These are phyloP conservation scores for Spinibarbus caldwelli DNA, from an alignment of 2,797 vertebrate species.

Conservation along the genomic window DNA sequence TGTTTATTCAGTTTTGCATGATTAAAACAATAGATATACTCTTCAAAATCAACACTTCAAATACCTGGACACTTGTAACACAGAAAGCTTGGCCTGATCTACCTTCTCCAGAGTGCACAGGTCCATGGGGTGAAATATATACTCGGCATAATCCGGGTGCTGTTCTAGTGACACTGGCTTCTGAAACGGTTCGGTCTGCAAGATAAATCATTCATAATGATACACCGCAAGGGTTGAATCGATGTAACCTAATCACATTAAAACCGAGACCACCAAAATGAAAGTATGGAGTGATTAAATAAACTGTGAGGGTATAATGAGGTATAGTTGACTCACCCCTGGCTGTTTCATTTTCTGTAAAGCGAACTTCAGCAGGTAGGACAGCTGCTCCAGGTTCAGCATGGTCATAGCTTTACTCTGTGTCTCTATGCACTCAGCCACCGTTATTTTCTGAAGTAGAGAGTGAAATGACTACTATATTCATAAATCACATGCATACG, in stretches of 20 bases:
- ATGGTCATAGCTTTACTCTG: conserved; percentile 99
- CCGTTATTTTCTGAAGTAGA: conserved; percentile 93
- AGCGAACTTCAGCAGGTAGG: conserved; percentile 98
- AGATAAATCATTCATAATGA: conserved; percentile 32
- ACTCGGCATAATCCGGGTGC: conserved; percentile 97
- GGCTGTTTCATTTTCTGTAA: conserved; percentile 99
- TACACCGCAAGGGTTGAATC: not conserved
- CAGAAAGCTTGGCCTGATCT: conserved; percentile 46
- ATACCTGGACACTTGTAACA: not conserved
- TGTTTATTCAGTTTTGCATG: not conserved
- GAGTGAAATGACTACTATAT: conserved; percentile 55
- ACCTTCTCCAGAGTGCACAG: conserved; percentile 98
- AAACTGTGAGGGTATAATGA: not conserved
- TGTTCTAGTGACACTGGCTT: conserved; percentile 97
- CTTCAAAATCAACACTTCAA: not conserved
- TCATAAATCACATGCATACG: not conserved
- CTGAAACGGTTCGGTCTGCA: conserved; percentile 96
- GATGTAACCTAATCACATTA: not conserved
- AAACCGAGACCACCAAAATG: not conserved
- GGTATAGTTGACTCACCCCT: conserved; percentile 83
- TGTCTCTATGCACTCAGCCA: conserved; percentile 99
- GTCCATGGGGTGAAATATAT: conserved; percentile 99
- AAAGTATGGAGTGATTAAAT: not conserved
- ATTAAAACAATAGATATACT: not conserved
- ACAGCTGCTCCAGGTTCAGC: conserved; percentile 96